Percentiles rank a stretch among this genome's conserved stretches.
Evolutionary conservation across 2,797 vertebrate genomes (phyloP).

Genomic region (Antrozous pallidus): DNA sequence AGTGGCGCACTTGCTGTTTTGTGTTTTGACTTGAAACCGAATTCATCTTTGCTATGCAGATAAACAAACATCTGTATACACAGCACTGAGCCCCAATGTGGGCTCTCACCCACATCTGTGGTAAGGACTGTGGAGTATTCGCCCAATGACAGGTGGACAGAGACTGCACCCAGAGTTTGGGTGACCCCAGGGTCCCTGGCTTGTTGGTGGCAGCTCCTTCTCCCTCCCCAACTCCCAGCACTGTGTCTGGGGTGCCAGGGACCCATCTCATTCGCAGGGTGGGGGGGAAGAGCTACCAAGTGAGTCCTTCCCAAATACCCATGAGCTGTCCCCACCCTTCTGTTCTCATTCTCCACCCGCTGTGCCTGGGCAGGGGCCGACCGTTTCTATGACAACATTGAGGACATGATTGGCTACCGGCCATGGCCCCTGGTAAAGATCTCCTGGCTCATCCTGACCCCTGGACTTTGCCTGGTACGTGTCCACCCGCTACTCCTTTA

Average conservation of each 20-base stretch:
- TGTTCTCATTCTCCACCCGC: constrained; percentile 33
- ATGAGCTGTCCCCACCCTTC: neutral
- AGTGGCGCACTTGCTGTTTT: neutral
- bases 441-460: constrained; percentile 90
- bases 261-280: neutral
- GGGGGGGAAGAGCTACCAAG: neutral
- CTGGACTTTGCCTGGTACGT: constrained; percentile 87
- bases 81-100: rapidly evolving
- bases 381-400: constrained; percentile 89
- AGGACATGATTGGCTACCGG: constrained; percentile 91
- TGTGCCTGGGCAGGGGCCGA: constrained; percentile 83
- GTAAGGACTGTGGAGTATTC: neutral
- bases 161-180: neutral
- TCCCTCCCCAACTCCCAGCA: neutral
- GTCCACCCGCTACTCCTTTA: neutral
- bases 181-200: neutral
- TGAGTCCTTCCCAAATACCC: neutral
- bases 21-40: neutral
- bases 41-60: neutral
- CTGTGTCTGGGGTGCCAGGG: neutral
- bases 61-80: rapidly evolving
- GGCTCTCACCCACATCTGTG: neutral
- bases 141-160: neutral
- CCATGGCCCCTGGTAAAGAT: constrained; percentile 88
- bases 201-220: neutral